Evolutionary conservation across 2,888 invertebrate species (phyloP).

Genomic region (Cataglyphis altisquamis): DNA sequence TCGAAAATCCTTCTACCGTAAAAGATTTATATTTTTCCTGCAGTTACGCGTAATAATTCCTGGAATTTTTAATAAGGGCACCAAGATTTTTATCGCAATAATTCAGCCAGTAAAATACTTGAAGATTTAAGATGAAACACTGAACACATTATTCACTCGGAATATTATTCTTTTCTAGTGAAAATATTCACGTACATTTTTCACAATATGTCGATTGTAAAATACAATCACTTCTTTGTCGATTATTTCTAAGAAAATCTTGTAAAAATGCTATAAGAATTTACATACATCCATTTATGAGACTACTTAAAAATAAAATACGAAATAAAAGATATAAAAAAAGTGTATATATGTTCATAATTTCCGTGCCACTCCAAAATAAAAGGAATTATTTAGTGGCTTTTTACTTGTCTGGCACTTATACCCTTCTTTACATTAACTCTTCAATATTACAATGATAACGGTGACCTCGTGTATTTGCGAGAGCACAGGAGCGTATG

Average conservation of each 20-base stretch:
- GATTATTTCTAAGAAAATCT: neutral
- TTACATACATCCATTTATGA: neutral
- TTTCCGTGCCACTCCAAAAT: neutral
- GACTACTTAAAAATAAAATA: neutral
- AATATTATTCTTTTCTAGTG: neutral
- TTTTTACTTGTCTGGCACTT: neutral
- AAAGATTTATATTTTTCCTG: conserved; percentile 44
- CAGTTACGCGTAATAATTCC: conserved; percentile 47
- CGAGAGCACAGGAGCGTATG: conserved; percentile 42
- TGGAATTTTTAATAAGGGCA: conserved; percentile 40
- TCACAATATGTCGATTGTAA: neutral
- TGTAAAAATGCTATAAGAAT: neutral
- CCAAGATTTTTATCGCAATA: conserved; percentile 21
- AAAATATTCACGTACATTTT: neutral
- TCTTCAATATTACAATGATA: conserved; percentile 22
- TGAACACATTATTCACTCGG: neutral
- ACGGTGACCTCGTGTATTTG: conserved; percentile 40
- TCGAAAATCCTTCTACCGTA: conserved; percentile 41
- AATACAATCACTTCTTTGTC: neutral
- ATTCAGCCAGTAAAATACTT: neutral
- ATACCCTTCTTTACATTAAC: neutral
- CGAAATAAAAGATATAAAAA: neutral
- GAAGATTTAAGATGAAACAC: conserved; percentile 9
- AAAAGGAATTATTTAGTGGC: neutral
- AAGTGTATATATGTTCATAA: neutral